Percentiles rank a stretch among this genome's conserved stretches.
phyloP scores from a whole-genome alignment of 2,888 invertebrate genomes.

The Asteroscopus sphinx region DNA sequence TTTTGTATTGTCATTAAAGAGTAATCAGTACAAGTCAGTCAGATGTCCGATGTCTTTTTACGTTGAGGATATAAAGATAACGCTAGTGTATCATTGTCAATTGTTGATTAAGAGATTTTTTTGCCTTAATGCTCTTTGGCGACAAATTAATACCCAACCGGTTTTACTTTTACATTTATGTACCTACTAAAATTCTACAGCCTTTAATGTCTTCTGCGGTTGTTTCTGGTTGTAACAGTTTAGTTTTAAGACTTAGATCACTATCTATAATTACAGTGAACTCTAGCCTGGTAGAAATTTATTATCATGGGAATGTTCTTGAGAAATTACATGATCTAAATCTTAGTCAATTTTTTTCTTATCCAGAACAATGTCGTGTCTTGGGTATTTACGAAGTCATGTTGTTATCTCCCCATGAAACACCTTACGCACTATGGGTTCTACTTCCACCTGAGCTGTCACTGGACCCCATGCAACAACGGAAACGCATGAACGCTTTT shows the following conservation, averaged over 20 bases:
- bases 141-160: neutral
- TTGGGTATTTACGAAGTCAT: too few relatives aligned
- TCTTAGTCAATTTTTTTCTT: too few relatives aligned
- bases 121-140: neutral
- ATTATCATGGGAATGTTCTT: constrained; percentile 14
- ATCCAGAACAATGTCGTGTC: too few relatives aligned
- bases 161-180: neutral
- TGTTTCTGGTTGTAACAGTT: neutral
- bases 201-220: neutral
- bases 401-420: constrained; percentile 15
- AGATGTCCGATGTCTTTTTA: constrained; percentile 6
- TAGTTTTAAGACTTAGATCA: constrained; percentile 3
- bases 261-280: constrained; percentile 14
- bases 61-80: constrained; percentile 4
- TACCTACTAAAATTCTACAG: constrained; percentile 2
- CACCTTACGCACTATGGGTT: constrained; percentile 26
- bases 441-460: constrained; percentile 57
- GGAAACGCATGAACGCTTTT: constrained; percentile 70
- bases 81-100: neutral
- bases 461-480: constrained; percentile 54
- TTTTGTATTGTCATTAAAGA: constrained; percentile 10
- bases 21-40: constrained; percentile 9
- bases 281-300: constrained; percentile 1
- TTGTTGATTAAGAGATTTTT: neutral
- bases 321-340: neutral